Percentiles rank a stretch among this genome's conserved stretches.
phyloP scores from a whole-genome alignment of 1,140 invertebrate genomes.

The Cyphomyrmex costatus region DNA sequence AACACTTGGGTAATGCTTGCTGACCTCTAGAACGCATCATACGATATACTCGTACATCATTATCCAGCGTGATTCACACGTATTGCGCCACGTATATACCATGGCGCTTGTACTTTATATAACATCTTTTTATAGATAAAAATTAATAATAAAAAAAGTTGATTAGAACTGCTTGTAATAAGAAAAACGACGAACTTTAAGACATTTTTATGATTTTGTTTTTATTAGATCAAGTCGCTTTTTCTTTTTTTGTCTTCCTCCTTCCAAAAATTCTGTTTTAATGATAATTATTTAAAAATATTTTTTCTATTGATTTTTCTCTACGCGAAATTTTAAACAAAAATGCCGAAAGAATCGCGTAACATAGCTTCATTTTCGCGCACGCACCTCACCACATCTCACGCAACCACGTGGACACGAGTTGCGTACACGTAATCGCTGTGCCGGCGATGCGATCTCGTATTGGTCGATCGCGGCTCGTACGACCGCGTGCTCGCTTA shows the following conservation, averaged over 20 bases:
- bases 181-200: not conserved
- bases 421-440: slow-evolving; percentile 21
- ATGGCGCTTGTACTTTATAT: not conserved
- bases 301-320: not conserved
- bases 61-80: slow-evolving; percentile 12
- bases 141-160: not conserved
- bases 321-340: not conserved
- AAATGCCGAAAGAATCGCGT: not conserved
- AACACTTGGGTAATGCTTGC: slow-evolving; percentile 7
- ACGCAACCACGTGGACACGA: slow-evolving; percentile 23
- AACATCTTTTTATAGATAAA: not conserved
- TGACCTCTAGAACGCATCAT: slow-evolving; percentile 13
- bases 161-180: not conserved
- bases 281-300: not conserved
- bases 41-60: no score
- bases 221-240: no score
- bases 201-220: no score
- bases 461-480: slow-evolving; percentile 37
- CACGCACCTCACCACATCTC: not conserved
- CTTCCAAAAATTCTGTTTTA: no score
- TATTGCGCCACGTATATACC: not conserved
- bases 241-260: no score
- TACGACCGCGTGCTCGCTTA: slow-evolving; percentile 16
- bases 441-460: slow-evolving; percentile 4
- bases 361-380: not conserved